Base-by-base conservation (phyloP, 2,113 vertebrate genomes). In the Steatornis caripensis region DNA sequence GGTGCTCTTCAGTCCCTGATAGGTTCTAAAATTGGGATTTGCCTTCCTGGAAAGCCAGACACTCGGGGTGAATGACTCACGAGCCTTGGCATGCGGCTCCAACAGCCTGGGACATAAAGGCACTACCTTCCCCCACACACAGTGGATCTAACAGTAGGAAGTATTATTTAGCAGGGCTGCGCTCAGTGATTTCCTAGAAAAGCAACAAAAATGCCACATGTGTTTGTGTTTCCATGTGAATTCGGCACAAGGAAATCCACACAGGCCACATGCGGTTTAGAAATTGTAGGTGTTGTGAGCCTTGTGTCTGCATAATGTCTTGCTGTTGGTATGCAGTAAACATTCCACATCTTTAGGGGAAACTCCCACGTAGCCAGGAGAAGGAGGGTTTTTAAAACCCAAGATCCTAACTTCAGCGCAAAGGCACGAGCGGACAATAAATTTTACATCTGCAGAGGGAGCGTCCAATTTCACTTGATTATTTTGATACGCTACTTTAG, bases 21-120 rank as follows among this genome's bases (percentile, higher is more conserved):
- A 95, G 61, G 49, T 88, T 95, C 93, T 94, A 95, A 97, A 97
- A 89, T 48, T 93, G 94, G 91, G 91, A 94, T 94, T 90, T 87
- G 93, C 84, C 93, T 97, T 96, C 96, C 94, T 97, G 97, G 95
- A 97, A 96, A 97, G 96, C 68, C 86, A 91, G 91, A 95, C 84
- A 58, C 81, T 90, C 6, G 3, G 84, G 43, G 46, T 54, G 75
- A 88, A 83, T 96, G 96, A 97, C 78, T 97, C 95, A 95, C 9
- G 78, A 71, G 94, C 91, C 60, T 88, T 77, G 93, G 97, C 94
- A 93, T 66, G 91, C 3, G 2, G 78, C 75, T 95, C 61, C 74
- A 79, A 41, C 88, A 93, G 94, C 87, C 89, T 9, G 6, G 91
- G 93, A 96, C 75, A 94, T 45, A 93, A 95, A 95, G 88, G 81